Conservation (phyloP, 2,113 vertebrate species). For the Callocephalon fimbriatum region DNA sequence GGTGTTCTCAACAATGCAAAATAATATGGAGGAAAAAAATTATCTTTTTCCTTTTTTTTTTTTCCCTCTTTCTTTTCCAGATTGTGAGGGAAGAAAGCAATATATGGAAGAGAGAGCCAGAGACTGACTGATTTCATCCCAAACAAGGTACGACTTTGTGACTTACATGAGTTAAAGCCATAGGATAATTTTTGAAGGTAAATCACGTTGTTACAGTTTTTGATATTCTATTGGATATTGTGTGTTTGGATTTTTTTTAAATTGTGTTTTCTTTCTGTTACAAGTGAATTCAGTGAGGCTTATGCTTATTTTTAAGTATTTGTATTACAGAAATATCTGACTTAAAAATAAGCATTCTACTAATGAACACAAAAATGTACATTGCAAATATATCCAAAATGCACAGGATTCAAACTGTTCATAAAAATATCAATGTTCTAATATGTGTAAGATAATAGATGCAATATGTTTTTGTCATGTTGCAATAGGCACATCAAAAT, state of each 20-base stretch:
- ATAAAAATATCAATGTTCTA: neutral
- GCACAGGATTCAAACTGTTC: neutral
- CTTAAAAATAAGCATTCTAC: neutral
- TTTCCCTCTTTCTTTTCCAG: no score
- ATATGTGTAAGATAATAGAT: neutral
- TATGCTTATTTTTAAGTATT: neutral
- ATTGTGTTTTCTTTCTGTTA: neutral
- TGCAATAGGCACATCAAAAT: neutral
- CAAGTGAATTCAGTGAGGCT: neutral
- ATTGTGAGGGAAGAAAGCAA: neutral
- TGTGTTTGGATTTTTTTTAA: neutral
- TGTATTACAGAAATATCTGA: neutral
- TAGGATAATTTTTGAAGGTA: neutral
- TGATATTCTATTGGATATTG: neutral
- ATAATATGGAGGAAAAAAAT: rapidly evolving
- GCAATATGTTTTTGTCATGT: neutral
- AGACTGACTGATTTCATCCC: neutral
- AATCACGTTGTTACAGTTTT: neutral
- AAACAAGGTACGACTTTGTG: neutral
- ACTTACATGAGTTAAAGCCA: neutral
- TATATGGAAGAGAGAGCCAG: neutral
- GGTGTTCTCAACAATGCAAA: neutral
- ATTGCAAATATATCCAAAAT: neutral
- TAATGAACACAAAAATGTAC: neutral
- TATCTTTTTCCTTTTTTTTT: no score